A percentile compares a stretch with the other conserved stretches of the same genome.
Evolutionary conservation across 1,140 invertebrate genomes (phyloP).

Genomic region (Drosophila ercepeae): DNA sequence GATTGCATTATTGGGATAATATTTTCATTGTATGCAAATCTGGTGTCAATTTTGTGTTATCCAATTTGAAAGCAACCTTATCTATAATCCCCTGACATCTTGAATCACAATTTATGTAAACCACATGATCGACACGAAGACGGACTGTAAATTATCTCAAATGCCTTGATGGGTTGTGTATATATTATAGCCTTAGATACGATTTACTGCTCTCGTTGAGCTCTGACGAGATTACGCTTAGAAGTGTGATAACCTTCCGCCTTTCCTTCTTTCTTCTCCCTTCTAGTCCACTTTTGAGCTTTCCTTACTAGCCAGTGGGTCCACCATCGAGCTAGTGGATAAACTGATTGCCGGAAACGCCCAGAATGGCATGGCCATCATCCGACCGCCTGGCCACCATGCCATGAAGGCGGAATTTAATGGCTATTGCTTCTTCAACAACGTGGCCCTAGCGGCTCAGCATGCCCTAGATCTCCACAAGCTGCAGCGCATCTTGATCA

Average conservation of each 20-base stretch:
- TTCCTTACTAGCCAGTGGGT: constrained; percentile 91
- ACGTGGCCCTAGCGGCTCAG: constrained; percentile 96
- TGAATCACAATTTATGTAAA: neutral
- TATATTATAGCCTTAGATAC: neutral
- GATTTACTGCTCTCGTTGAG: neutral
- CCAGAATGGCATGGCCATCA: constrained; percentile 93
- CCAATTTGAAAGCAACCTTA: neutral
- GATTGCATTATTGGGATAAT: neutral
- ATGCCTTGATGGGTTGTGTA: neutral
- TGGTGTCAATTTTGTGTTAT: neutral
- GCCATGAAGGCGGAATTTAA: constrained; percentile 94
- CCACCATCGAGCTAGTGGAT: constrained; percentile 91
- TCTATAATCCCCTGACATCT: neutral
- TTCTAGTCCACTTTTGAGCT: constrained; percentile 90
- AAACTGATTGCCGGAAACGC: constrained; percentile 88
- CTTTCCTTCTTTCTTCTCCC: neutral
- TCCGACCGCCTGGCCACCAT: constrained; percentile 98
- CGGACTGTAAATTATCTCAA: constrained; percentile 13
- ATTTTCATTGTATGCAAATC: neutral
- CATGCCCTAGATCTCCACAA: constrained; percentile 88
- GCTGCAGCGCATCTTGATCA: constrained; percentile 91
- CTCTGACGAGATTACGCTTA: constrained; percentile 8
- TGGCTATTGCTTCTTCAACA: constrained; percentile 97
- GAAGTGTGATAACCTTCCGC: constrained; percentile 6
- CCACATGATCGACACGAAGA: neutral